Percentiles rank a stretch among this genome's conserved stretches.
These are phyloP conservation scores for Epizoanthus scotinus DNA, from an alignment of 92 coral and sea anemone species.

Conservation along the genomic window DNA sequence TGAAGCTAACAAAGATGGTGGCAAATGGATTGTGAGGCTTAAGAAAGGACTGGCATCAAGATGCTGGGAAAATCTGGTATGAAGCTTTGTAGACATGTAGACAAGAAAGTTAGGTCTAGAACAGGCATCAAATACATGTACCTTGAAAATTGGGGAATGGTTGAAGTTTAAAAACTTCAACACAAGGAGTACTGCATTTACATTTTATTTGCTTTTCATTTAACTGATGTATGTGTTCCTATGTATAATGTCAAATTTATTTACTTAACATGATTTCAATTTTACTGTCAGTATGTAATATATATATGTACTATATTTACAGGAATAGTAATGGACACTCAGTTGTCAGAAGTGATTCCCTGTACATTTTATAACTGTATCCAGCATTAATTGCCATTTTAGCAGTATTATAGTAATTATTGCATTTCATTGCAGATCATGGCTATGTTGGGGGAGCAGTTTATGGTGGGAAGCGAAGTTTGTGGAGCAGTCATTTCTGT, in stretches of 20 bases:
- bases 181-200: too few relatives aligned
- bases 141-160: background rate
- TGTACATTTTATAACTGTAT: background rate
- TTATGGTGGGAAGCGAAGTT: conserved; percentile 98
- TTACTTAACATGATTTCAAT: too few relatives aligned
- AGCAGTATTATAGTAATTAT: background rate
- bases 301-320: too few relatives aligned
- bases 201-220: too few relatives aligned
- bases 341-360: too few relatives aligned
- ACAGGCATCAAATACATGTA: background rate
- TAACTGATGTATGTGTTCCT: too few relatives aligned
- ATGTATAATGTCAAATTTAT: too few relatives aligned
- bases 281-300: too few relatives aligned
- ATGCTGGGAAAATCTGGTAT: conserved; percentile 99
- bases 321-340: too few relatives aligned
- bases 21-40: conserved; percentile 97
- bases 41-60: conserved; percentile 97
- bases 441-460: conserved; percentile 99
- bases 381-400: background rate
- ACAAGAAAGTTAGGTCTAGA: background rate
- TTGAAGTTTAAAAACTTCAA: too few relatives aligned
- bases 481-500: conserved; percentile 99
- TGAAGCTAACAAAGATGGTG: conserved; percentile 96
- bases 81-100: background rate
- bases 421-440: conserved; percentile 63